Conservation (phyloP, 2,113 vertebrate genomes). For the Calypte anna region DNA sequence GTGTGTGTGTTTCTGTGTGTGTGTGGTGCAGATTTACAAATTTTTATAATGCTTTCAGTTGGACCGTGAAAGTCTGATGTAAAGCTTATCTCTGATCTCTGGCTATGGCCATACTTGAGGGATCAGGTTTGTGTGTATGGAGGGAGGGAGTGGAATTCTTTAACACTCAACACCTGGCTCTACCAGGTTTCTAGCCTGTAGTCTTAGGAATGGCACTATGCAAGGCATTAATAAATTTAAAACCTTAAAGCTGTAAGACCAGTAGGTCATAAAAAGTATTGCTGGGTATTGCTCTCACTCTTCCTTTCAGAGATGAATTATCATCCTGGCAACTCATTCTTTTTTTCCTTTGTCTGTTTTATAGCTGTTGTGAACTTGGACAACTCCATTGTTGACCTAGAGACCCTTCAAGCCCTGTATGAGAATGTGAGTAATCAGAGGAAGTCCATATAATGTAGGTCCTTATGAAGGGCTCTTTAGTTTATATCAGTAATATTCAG, state of each 20-base stretch:
- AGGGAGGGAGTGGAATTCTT: conserved; percentile 55
- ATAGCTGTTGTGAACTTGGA: conserved; percentile 96
- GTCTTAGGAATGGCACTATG: not conserved
- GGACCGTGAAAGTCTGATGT: conserved; percentile 48
- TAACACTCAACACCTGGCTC: conserved; percentile 42
- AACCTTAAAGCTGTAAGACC: conserved; percentile 4
- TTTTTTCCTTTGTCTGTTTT: conserved; percentile 14
- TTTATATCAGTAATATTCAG: not conserved
- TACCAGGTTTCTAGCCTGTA: not conserved
- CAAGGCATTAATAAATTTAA: conserved; percentile 20
- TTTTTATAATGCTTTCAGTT: conserved; percentile 65
- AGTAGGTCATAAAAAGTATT: conserved; percentile 16
- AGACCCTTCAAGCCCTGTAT: conserved; percentile 96
- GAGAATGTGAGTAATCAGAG: conserved; percentile 92
- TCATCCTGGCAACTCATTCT: conserved; percentile 58
- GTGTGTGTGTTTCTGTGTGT: conserved; percentile 44
- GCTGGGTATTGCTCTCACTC: not conserved
- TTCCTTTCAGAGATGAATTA: conserved; percentile 44
- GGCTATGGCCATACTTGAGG: conserved; percentile 27
- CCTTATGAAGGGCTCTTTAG: not conserved
- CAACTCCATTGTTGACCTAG: conserved; percentile 94
- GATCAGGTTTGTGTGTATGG: conserved; percentile 19
- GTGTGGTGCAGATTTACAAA: conserved; percentile 56
- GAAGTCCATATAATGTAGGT: conserved; percentile 5
- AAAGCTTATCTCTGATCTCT: conserved; percentile 62